Evolutionary conservation across 2,888 invertebrate genomes (phyloP).

Genomic region (Synanthedon formicaeformis): DNA sequence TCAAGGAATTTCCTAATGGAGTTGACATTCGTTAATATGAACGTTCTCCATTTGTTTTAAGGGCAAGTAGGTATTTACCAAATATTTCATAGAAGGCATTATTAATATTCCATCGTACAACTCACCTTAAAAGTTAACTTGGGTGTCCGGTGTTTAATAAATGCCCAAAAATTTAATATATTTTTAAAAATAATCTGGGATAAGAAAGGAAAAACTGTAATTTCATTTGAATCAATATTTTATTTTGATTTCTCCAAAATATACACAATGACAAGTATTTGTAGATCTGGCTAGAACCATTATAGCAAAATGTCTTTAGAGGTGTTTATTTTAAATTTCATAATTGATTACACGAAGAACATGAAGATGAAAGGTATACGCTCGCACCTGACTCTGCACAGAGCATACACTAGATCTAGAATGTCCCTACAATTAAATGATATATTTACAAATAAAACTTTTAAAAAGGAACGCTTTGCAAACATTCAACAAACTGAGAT

Average conservation of each 20-base stretch:
- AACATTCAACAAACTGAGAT: slow-evolving; percentile 71
- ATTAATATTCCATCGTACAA: no score
- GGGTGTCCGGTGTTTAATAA: no score
- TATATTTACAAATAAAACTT: slow-evolving; percentile 71
- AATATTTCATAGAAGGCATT: no score
- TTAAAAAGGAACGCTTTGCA: slow-evolving; percentile 68
- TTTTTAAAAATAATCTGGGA: no score
- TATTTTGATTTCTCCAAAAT: slow-evolving; percentile 69
- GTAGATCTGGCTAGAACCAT: slow-evolving; percentile 52
- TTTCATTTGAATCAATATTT: slow-evolving; percentile 61
- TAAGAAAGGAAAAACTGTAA: slow-evolving; percentile 9
- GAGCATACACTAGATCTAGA: slow-evolving; percentile 52
- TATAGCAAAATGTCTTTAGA: slow-evolving; percentile 56
- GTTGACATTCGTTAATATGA: no score
- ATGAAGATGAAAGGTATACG: slow-evolving; percentile 33
- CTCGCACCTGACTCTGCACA: no score
- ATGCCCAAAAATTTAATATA: no score
- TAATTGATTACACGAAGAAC: slow-evolving; percentile 65
- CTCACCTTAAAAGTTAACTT: no score
- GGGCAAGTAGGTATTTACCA: no score
- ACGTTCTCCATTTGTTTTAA: no score
- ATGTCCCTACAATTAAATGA: slow-evolving; percentile 55
- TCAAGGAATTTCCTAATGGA: no score
- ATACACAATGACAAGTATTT: slow-evolving; percentile 66
- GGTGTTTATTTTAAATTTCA: slow-evolving; percentile 54